Percentiles rank a stretch among this genome's conserved stretches.
phyloP scores from a whole-genome alignment of 2,113 vertebrate genomes.

The Tricholaema leucomelas region DNA sequence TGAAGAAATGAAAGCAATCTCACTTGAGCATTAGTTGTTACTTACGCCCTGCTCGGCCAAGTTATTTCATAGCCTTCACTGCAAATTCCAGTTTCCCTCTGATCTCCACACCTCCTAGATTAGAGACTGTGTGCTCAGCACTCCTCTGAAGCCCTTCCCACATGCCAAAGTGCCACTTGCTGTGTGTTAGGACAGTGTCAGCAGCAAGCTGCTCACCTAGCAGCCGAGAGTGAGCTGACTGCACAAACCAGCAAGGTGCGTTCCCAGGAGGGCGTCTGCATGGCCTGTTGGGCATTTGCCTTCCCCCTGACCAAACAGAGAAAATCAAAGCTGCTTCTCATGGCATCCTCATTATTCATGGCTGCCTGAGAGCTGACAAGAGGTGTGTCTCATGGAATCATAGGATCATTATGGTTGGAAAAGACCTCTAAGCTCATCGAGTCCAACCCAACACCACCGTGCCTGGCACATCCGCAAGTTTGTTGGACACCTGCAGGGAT shows the following conservation, averaged over 20 bases:
- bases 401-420: too few relatives aligned
- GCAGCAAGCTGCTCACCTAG: background rate
- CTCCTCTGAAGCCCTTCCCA: background rate
- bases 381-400: background rate
- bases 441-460: too few relatives aligned
- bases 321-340: background rate
- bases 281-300: background rate
- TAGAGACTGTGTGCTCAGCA: background rate
- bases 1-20: background rate
- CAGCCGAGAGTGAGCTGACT: background rate
- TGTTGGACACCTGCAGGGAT: too few relatives aligned
- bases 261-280: background rate
- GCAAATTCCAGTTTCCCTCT: background rate
- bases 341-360: background rate
- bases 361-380: background rate
- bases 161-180: background rate
- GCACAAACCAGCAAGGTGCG: background rate
- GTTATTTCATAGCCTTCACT: background rate
- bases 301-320: background rate
- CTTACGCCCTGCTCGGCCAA: rapidly evolving
- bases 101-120: background rate
- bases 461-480: too few relatives aligned
- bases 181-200: background rate
- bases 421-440: too few relatives aligned
- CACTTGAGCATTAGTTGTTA: background rate